A percentile compares a stretch with the other conserved stretches of the same genome.
Evolutionary conservation across 1,140 invertebrate species (phyloP).

Genomic region (Zaprionus nigranus): DNA sequence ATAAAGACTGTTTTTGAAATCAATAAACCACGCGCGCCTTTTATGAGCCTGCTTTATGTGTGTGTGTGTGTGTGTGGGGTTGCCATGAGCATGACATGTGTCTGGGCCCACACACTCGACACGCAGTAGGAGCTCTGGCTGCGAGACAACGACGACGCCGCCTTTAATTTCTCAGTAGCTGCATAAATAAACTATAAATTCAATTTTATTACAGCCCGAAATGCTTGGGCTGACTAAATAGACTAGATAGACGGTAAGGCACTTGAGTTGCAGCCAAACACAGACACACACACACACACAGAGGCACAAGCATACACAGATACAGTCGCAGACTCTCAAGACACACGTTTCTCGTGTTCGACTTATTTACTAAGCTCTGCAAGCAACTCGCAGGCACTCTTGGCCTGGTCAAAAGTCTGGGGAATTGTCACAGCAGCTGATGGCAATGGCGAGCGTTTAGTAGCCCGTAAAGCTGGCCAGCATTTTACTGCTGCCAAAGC

Average conservation of each 20-base stretch:
- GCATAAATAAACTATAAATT: conserved; percentile 83
- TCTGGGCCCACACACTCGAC: conserved; percentile 52
- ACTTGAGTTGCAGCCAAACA: conserved; percentile 38
- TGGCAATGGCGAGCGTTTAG: conserved; percentile 71
- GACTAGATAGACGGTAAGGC: conserved; percentile 14
- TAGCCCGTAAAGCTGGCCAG: conserved; percentile 67
- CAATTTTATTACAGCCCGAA: conserved; percentile 63
- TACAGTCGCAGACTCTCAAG: neutral
- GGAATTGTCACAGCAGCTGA: conserved; percentile 56
- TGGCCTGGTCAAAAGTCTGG: conserved; percentile 26
- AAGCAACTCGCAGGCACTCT: neutral
- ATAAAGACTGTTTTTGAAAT: conserved; percentile 73
- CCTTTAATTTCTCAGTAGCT: conserved; percentile 81
- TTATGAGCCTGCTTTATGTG: conserved; percentile 70
- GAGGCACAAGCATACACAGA: neutral
- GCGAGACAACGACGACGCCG: conserved; percentile 29
- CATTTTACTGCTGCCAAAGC: conserved; percentile 47
- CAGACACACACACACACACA: neutral
- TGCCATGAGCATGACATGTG: conserved; percentile 65
- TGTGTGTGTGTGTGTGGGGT: conserved; percentile 17
- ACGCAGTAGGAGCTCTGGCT: neutral
- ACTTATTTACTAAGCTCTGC: conserved; percentile 61
- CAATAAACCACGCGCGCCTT: conserved; percentile 74
- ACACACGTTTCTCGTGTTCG: conserved; percentile 62
- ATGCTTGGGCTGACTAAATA: conserved; percentile 56